A percentile compares a stretch with the other conserved stretches of the same genome.
Conservation (phyloP, 2,888 invertebrate species). For the Aporophyla lueneburgensis region DNA sequence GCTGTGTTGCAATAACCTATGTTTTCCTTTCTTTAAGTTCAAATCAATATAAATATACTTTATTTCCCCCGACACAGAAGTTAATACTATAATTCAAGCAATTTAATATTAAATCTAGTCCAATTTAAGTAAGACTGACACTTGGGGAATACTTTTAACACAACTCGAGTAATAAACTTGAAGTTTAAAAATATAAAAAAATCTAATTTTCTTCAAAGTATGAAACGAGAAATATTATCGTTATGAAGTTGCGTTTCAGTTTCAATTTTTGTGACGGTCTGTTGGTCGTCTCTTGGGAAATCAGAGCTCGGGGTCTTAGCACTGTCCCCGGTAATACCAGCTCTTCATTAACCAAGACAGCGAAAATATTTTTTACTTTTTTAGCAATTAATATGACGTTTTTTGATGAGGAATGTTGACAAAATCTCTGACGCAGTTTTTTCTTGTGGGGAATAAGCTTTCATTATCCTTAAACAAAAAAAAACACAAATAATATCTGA, state of each 20-base stretch:
- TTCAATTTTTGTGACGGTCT: slow-evolving; percentile 74
- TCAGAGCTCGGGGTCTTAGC: slow-evolving; percentile 68
- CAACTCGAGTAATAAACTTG: slow-evolving; percentile 51
- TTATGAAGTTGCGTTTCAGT: slow-evolving; percentile 68
- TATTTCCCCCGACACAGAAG: slow-evolving; percentile 38
- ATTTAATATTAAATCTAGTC: slow-evolving; percentile 48
- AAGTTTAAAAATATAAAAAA: slow-evolving; percentile 53
- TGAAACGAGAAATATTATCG: slow-evolving; percentile 65
- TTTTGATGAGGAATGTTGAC: not conserved
- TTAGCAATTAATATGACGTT: slow-evolving; percentile 26
- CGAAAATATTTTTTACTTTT: slow-evolving; percentile 36
- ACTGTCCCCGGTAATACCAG: slow-evolving; percentile 64
- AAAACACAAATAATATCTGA: too few relatives aligned
- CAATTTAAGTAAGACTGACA: slow-evolving; percentile 31
- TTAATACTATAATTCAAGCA: slow-evolving; percentile 32
- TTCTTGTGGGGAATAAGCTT: too few relatives aligned
- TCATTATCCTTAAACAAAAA: too few relatives aligned
- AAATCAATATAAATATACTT: slow-evolving; percentile 27
- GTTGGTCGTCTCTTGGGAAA: slow-evolving; percentile 73
- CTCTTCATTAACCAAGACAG: slow-evolving; percentile 66
- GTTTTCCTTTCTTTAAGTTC: not conserved
- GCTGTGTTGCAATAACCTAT: not conserved
- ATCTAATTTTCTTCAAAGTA: slow-evolving; percentile 60
- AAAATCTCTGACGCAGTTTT: not conserved
- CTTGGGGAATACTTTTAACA: slow-evolving; percentile 60